Evolutionary conservation across 2,888 invertebrate genomes (phyloP).

Genomic region (Spilarctia lutea): DNA sequence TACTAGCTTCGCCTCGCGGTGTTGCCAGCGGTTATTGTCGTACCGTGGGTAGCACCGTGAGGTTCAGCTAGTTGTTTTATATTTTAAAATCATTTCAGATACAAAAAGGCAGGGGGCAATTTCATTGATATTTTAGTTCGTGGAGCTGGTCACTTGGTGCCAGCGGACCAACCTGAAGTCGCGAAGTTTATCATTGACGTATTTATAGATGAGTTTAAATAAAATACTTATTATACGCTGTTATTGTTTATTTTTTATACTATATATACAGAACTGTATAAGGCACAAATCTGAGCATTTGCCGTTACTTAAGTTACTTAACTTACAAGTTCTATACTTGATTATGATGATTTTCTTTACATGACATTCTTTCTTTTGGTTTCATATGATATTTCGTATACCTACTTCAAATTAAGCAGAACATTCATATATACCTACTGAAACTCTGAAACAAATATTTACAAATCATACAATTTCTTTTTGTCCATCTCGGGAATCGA

Average conservation of each 20-base stretch:
- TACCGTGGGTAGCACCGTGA: too few relatives aligned
- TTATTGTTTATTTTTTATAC: neutral
- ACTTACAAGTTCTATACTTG: neutral
- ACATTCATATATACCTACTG: too few relatives aligned
- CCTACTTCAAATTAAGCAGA: too few relatives aligned
- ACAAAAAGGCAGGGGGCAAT: conserved; percentile 79
- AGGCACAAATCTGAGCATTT: conserved; percentile 4
- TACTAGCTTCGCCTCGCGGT: too few relatives aligned
- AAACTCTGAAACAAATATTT: too few relatives aligned
- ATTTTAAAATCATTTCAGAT: conserved; percentile 61
- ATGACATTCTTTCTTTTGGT: neutral
- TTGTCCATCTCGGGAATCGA: too few relatives aligned
- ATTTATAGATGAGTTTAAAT: conserved; percentile 59
- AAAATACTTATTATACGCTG: conserved; percentile 22
- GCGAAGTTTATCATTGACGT: conserved; percentile 57
- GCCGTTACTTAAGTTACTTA: neutral
- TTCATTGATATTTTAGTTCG: conserved; percentile 83
- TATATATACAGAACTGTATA: conserved; percentile 12
- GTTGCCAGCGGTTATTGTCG: too few relatives aligned
- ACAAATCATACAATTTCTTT: too few relatives aligned
- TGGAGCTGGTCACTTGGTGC: conserved; percentile 87
- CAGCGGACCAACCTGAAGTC: conserved; percentile 81
- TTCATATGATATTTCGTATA: too few relatives aligned
- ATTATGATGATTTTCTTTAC: neutral
- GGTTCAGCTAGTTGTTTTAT: neutral